phyloP scores from a whole-genome alignment of 2,797 vertebrate genomes.

The Leptoclinus maculatus region DNA sequence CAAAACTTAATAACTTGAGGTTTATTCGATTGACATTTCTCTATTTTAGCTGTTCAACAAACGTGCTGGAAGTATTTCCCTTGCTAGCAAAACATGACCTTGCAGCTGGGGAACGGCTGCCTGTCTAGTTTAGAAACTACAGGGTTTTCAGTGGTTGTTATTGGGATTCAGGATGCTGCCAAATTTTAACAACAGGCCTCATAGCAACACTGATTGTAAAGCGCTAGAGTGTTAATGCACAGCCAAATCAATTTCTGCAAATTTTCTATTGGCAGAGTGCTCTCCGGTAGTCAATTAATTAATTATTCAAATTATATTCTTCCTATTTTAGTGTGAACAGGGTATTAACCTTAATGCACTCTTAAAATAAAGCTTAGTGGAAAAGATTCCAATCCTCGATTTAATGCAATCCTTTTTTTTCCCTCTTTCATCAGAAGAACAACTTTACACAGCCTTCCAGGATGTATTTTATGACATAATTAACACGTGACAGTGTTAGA shows the following conservation, averaged over 20 bases:
- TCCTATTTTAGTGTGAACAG: conserved; percentile 38
- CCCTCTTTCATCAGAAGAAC: background rate
- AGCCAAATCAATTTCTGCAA: conserved; percentile 46
- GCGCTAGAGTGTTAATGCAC: conserved; percentile 33
- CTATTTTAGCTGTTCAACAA: background rate
- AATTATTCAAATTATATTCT: conserved; percentile 48
- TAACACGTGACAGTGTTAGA: conserved; percentile 12
- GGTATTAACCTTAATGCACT: conserved; percentile 32
- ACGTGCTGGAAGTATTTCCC: conserved; percentile 15
- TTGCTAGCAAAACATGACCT: conserved; percentile 37
- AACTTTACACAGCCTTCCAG: background rate
- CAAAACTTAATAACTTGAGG: background rate
- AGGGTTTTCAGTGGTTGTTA: conserved; percentile 41
- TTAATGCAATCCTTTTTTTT: conserved; percentile 13
- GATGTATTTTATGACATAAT: conserved; percentile 4
- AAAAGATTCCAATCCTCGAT: background rate
- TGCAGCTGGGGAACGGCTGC: conserved; percentile 27
- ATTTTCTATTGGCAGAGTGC: conserved; percentile 39
- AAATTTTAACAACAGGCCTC: conserved; percentile 56
- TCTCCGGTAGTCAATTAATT: conserved; percentile 32
- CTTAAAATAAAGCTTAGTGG: conserved; percentile 22
- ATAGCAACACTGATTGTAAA: conserved; percentile 42
- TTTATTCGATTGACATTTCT: conserved; percentile 19
- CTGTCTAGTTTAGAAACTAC: conserved; percentile 27
- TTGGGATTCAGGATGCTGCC: conserved; percentile 56